Evolutionary conservation across 1,140 invertebrate genomes (phyloP), one percentile per base, ranked within the genome.

Genomic region (Drosophila suzukii): DNA sequence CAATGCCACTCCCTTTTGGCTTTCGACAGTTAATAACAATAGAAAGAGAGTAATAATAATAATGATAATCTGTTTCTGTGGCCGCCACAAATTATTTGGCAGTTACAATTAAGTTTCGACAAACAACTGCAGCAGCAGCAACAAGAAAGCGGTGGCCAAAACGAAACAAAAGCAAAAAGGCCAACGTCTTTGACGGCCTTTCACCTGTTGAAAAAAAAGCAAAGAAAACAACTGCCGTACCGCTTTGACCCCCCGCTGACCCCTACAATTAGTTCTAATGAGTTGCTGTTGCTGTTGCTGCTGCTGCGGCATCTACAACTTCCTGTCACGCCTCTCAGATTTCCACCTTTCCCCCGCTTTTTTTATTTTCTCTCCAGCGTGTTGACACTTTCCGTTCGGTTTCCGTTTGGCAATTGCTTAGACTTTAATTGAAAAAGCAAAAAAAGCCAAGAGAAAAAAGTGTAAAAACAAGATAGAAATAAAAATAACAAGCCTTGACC

Each of bases 191-290:
- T 76, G 74, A 56, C 62, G 74, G 75, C 75, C 75, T 77, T 77
- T 77, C 75, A 77, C 75, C 74, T 77, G 75, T 11, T 24, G n/a
- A n/a, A 15, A 39, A 51, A 30, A 24, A 54, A 6, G 7, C 7
- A 0, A 39, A 11, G 15, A 67, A 36, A 38, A 34, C 46, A 65
- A 43, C 34, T 57, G 56, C 36, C 53, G 13, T 24, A 47, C 50
- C 34, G 20, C 30, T 54, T 20, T 38, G 20, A 38, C 27, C 50
- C 43, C 32, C 38, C 5, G 38, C 36, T 55, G 39, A 46, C 62
- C 54, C 46, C 38, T 7, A 38, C 65, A 77, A 78, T 78, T 78
- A 78, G 75, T 78, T 78, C 75, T 78, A 78, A 78, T 78, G 75
- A 78, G 75, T 78, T 71, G 75, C 15, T 59, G 58, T 8, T 59